phyloP scores from a whole-genome alignment of 2,113 vertebrate genomes.

The Sylvicapra grimmia region DNA sequence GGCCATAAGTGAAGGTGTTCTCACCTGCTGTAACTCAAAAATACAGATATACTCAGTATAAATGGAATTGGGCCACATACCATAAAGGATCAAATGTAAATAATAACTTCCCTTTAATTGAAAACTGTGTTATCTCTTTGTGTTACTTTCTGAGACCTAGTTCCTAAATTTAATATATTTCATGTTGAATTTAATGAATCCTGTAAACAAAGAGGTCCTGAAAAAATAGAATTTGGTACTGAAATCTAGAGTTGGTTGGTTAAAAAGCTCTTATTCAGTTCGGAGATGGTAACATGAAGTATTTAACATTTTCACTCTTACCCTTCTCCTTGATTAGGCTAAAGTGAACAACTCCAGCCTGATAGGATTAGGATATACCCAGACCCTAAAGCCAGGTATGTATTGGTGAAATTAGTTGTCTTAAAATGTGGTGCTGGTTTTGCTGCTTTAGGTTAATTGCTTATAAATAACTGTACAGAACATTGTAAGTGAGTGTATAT shows the following conservation, averaged over 20 bases:
- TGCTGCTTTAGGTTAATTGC: background rate
- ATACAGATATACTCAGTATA: background rate
- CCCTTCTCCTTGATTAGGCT: conserved; percentile 80
- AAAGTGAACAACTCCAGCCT: conserved; percentile 99
- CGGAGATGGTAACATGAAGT: background rate
- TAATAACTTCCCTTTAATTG: background rate
- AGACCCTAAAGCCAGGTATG: conserved; percentile 96
- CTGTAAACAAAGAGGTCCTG: background rate
- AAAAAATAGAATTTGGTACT: background rate
- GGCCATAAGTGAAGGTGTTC: background rate
- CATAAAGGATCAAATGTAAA: background rate
- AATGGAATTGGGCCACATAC: background rate
- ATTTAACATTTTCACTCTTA: background rate
- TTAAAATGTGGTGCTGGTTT: background rate
- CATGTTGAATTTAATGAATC: background rate
- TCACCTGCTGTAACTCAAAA: background rate
- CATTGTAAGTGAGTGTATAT: background rate
- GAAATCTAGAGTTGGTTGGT: background rate
- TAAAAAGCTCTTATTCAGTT: background rate
- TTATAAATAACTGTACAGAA: background rate
- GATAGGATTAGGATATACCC: conserved; percentile 96
- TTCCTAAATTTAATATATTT: background rate
- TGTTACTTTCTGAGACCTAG: background rate
- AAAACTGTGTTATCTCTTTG: background rate
- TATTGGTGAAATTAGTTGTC: background rate